Base-by-base conservation (phyloP, 1,140 invertebrate genomes). In the Halesus radiatus region DNA sequence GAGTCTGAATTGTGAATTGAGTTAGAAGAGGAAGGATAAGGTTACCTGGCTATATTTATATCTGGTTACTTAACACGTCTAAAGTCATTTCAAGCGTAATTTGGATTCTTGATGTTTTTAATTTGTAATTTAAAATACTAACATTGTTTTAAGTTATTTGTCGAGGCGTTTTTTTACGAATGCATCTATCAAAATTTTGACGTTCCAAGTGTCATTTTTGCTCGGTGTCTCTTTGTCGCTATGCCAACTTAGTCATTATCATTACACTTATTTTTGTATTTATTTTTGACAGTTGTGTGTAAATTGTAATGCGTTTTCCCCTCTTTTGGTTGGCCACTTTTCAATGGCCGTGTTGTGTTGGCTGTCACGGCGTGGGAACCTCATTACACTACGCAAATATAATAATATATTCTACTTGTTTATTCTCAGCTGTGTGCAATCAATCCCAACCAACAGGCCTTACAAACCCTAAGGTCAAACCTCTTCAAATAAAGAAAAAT, bases 341-440 rank as follows among this genome's bases (percentile, higher is more conserved):
- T 70, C 4, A 50, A 50, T n/a, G 8, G 66, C 66, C 29, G 66
- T 70, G 66, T 70, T 70, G 66, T 70, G 66, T 70, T 70, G 52
- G 66, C 66, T 70, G 66, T 70, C 66, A 52, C 66, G 66, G 66
- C 66, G 66, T 70, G 66, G 66, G 66, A 70, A 70, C 10, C 18
- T 37, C 32, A 50, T 70, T 50, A 45, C 45, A 13, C 2, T 37
- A 70, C 60, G 60, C 60, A 64, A 64, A 64, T 64, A 29, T 64
- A 23, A n/a, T 56, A 56, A 18, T 56, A 18, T 56, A n/a, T 56
- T n/a, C 54, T 56, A 56, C n/a, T n/a, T 18, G 5, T 56, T 56
- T n/a, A 5, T 22, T 56, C 54, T 56, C 20, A 56, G 20, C 54
- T 56, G 20, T 56, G 20, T 56, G n/a, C 54, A 18, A n/a, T 56